These are phyloP conservation scores for Acipenser oxyrinchus DNA, from an alignment of 2,797 vertebrate genomes.

Conservation along the genomic window DNA sequence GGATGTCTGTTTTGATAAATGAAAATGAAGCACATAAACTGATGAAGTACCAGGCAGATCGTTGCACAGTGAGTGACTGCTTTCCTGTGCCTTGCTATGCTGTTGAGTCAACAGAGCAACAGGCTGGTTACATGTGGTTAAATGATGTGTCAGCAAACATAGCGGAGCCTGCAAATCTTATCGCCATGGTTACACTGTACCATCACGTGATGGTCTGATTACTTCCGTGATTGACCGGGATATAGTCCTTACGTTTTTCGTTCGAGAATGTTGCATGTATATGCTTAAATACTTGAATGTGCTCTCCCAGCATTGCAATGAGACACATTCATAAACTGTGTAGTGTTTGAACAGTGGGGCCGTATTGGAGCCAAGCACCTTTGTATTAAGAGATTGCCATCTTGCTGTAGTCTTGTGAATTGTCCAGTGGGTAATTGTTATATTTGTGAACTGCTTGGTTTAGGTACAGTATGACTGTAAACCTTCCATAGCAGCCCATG, in stretches of 20 bases:
- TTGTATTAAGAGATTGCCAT: constrained; percentile 35
- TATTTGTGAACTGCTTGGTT: no score
- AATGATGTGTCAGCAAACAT: constrained; percentile 37
- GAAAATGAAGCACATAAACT: no score
- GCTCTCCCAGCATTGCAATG: constrained; percentile 39
- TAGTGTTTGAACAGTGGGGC: constrained; percentile 63
- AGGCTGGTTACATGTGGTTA: no score
- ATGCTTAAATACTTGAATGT: constrained; percentile 48
- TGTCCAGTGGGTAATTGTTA: constrained; percentile 6
- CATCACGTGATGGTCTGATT: constrained; percentile 19
- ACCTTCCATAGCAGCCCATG: no score
- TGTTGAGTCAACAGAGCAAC: no score
- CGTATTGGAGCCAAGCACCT: constrained; percentile 26
- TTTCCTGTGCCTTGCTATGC: no score
- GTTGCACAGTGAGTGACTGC: no score
- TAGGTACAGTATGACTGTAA: no score
- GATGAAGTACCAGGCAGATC: no score
- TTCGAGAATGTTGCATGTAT: constrained; percentile 56
- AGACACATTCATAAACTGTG: constrained; percentile 47
- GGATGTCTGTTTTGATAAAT: no score
- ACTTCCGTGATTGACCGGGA: constrained; percentile 14
- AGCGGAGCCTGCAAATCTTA: constrained; percentile 39
- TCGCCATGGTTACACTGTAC: constrained; percentile 44
- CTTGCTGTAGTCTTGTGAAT: constrained; percentile 33
- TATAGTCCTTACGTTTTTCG: constrained; percentile 32